These are phyloP conservation scores for Molossus alvarezi DNA, from an alignment of 2,797 vertebrate species.

Conservation along the genomic window DNA sequence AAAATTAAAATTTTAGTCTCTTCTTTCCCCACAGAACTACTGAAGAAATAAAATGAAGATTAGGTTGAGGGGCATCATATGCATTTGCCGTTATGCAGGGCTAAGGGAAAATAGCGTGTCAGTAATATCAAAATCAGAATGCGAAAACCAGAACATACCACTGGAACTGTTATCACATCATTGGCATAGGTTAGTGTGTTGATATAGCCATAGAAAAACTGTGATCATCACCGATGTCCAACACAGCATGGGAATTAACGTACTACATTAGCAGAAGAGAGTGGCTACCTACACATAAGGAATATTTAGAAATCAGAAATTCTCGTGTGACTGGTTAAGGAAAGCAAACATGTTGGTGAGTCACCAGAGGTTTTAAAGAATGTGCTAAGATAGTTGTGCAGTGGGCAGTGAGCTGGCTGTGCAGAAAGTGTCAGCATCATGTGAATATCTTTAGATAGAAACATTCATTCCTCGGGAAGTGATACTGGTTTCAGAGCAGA, in stretches of 20 bases:
- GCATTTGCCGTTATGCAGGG: not conserved
- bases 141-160: not conserved
- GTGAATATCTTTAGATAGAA: not conserved
- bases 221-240: not conserved
- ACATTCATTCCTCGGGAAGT: not conserved
- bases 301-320: not conserved
- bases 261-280: not conserved
- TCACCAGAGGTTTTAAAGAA: not conserved
- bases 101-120: not conserved
- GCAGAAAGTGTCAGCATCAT: not conserved
- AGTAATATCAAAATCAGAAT: not conserved
- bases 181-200: not conserved
- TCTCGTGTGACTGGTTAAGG: not conserved
- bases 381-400: rapidly evolving
- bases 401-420: no score
- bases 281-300: not conserved
- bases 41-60: not conserved
- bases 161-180: not conserved
- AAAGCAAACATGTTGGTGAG: not conserved
- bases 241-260: not conserved
- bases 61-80: not conserved
- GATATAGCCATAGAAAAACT: not conserved
- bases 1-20: not conserved
- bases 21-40: not conserved
- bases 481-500: not conserved